These are phyloP conservation scores for Anoplophora glabripennis DNA, from an alignment of 1,140 invertebrate species.

Conservation along the genomic window DNA sequence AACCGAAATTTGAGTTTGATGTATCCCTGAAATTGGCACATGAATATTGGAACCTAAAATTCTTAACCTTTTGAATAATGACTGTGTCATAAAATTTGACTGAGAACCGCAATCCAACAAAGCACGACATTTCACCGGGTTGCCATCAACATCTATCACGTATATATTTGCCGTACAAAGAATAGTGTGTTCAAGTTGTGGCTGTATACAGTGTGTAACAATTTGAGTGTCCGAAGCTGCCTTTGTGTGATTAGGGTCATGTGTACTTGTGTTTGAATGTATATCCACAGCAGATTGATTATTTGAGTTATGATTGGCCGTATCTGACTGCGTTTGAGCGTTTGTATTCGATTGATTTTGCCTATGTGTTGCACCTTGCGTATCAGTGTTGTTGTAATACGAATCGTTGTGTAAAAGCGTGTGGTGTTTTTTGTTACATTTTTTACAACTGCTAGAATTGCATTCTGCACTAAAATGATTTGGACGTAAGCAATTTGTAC, in stretches of 20 bases:
- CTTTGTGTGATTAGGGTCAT: no score
- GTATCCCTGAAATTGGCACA: slow-evolving; percentile 12
- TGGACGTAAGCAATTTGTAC: slow-evolving; percentile 14
- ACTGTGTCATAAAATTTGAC: slow-evolving; percentile 16
- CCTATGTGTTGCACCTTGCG: background rate
- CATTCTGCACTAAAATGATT: slow-evolving; percentile 13
- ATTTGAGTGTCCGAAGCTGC: no score
- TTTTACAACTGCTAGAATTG: no score
- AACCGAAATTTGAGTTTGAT: slow-evolving; percentile 5
- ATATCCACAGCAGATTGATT: background rate
- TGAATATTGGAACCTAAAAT: slow-evolving; percentile 7
- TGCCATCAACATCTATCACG: background rate
- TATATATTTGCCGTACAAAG: slow-evolving; percentile 14
- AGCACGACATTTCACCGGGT: slow-evolving; percentile 6
- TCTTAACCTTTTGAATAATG: slow-evolving; percentile 9
- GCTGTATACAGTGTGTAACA: no score
- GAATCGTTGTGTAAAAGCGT: no score
- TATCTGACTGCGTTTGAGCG: background rate
- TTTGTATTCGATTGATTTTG: background rate
- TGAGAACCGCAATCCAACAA: slow-evolving; percentile 13
- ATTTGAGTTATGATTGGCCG: background rate
- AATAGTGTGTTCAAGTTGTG: background rate
- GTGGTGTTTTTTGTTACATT: no score
- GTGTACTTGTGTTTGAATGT: no score
- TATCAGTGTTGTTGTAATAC: background rate